Evolutionary conservation across 2,113 vertebrate species (phyloP), one percentile per base, ranked within the genome.

Genomic region (Serilophus lunatus): DNA sequence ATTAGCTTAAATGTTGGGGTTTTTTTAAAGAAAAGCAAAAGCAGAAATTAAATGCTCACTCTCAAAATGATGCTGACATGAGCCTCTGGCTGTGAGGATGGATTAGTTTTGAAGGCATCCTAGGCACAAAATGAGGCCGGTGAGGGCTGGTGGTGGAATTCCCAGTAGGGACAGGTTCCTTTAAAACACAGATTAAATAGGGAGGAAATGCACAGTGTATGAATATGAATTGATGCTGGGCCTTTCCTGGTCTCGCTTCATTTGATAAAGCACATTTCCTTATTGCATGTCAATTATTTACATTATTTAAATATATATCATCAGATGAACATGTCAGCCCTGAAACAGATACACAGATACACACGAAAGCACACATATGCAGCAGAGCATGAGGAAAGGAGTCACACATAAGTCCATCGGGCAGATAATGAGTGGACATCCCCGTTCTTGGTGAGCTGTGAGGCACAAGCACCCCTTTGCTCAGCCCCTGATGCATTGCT

Each of bases 121-220:
- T 44, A 86, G 29, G 69, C 76, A 76, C 88, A 95, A 94, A 95
- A 93, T 24, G 23, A 88, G 88, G 82, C 93, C 1, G 0, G 57
- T 53, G 79, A 96, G 82, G 82, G 83, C 72, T 90, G 92, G 88
- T 61, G 9, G 54, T 86, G 53, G 82, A 96, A 97, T 95, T 94
- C 94, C 92, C 95, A 93, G 65, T 57, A 94, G 96, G 61, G 82
- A 78, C 79, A 94, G 60, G 92, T 96, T 96, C 93, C 86, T 96
- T 95, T 96, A 96, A 95, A 97, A 95, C 90, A 95, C 82, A 92
- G 94, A 96, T 95, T 97, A 96, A 95, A 96, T 88, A 94, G 90
- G 94, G 92, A 96, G 72, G 65, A 95, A 92, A 94, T 61, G 86
- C 95, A 96, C 92, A 95, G 69, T 0, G 0, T 93, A 96, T 92